phyloP scores from a whole-genome alignment of 2,113 vertebrate species.

The Petroica traversi region DNA sequence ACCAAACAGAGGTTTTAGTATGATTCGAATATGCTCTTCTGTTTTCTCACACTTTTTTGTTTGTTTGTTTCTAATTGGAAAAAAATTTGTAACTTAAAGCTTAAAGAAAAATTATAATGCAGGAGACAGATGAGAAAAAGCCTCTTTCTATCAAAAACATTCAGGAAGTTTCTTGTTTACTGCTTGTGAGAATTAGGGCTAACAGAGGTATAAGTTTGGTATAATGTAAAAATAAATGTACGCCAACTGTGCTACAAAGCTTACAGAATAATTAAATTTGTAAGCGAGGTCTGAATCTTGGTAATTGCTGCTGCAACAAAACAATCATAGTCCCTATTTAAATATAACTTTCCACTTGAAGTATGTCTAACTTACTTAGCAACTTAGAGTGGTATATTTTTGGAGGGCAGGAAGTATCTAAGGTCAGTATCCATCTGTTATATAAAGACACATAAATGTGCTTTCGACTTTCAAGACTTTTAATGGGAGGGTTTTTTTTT shows the following conservation, averaged over 20 bases:
- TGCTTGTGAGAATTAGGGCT: not conserved
- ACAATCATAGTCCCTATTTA: not conserved
- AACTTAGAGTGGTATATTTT: not conserved
- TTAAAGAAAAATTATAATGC: not conserved
- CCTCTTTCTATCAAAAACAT: not conserved
- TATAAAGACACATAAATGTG: not conserved
- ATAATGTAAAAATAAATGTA: not conserved
- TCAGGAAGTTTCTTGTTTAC: not conserved
- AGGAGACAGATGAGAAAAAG: not conserved
- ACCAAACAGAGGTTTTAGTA: conserved; percentile 2
- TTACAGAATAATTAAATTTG: not conserved
- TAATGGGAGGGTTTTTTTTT: not conserved
- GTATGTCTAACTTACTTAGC: not conserved
- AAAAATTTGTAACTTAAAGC: not conserved
- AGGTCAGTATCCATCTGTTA: not conserved
- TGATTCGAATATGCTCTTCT: conserved; percentile 19
- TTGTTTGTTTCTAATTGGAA: not conserved
- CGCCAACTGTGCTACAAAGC: not conserved
- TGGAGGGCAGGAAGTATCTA: not conserved
- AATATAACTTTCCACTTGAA: not conserved
- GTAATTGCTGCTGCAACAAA: not conserved
- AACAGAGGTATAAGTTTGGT: not conserved
- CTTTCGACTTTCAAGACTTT: not conserved
- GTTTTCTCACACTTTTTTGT: not conserved
- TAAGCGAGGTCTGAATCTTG: not conserved